Evolutionary conservation across 2,113 vertebrate species (phyloP), one percentile per base, ranked within the genome.

Genomic region (Myodes glareolus): DNA sequence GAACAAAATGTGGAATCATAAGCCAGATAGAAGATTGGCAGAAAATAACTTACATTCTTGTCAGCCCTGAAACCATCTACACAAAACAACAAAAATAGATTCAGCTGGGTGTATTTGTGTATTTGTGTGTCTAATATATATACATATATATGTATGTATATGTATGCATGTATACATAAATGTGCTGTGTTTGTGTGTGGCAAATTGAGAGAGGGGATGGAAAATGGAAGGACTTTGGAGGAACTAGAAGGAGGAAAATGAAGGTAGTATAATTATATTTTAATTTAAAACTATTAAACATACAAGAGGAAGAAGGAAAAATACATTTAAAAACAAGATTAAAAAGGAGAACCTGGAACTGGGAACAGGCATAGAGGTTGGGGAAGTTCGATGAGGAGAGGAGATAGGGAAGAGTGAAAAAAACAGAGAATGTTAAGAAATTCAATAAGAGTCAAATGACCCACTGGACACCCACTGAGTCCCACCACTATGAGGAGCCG

Each of bases 1-100:
- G 94, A 63, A 94, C 27, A 55, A 89, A 89, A 21, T 90, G 9
- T 84, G 7, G 63, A 70, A 78, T n/a, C 77, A 16, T 21, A 88
- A 81, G 47, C n/a, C 73, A 90, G 42, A 82, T 17, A 67, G 63
- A 14, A 84, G 33, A 42, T 55, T 29, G 72, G 12, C 17, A 27
- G 68, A 90, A 63, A 95, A 92, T 33, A 75, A 80, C 52, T n/a
- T 12, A 36, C 63, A 85, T 93, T 95, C 94, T 90, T 58, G 61
- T 67, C 58, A 39, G 29, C 63, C 58, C 63, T 86, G 63, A 67
- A 67, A 3, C n/a, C 25, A 63, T 84, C 25, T 31, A 63, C 14
- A 42, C 58, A 63, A 84, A 84, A 84, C 61, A 86, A 86, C 39
- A 86, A 67, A 63, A 45, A 31, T 29, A 61, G 6, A 29, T 25